Base-by-base conservation (phyloP, 2,113 vertebrate species). In the Ciconia maguari region DNA sequence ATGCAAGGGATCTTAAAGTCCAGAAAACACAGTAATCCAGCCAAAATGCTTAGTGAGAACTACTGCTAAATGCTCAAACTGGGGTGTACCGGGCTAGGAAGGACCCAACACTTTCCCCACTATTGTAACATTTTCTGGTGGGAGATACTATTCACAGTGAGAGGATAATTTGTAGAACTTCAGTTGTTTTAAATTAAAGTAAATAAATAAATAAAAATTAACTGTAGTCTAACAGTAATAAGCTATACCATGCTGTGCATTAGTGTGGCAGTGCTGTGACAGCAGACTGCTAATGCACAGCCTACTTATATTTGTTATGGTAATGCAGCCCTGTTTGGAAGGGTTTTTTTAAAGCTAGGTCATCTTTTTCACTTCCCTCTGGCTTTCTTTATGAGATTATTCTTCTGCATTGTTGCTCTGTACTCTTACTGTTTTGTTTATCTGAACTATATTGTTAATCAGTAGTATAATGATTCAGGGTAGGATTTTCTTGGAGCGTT, bases 191-290 rank as follows among this genome's bases (percentile, higher is more conserved):
- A 95, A 96, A 97, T 83, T 87, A 83, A 89, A 95, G 80, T 93
- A 92, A 89, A 84, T 38, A 81, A 87, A 94, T 95, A 97, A 96
- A 95, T 78, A 77, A 77, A 81, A 83, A 77, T 68, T 95, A 98
- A 97, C 68, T 62, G 29, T 96, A 97, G 75, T 64, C 91, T 96
- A 95, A 97, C 52, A 90, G 65, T 54, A 92, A 82, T 83, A 95
- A 95, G 49, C 38, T 52, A 29, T 48, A 66, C 41, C 21, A 38
- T 3, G 44, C 65, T 93, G 54, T 83, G 79, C 44, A 6, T 82
- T 93, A 81, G 65, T 3, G 7, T 57, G 57, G 36, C 68, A 66
- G 24, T 38, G 48, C 70, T 85, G 32, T 77, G 93, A 42, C 5
- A 82, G 65, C 79, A 81, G 71, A 27, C 64, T 79, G 51, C 62